Evolutionary conservation across 2,888 invertebrate species (phyloP), one percentile per base, ranked within the genome.

Genomic region (Desoria tigrina): DNA sequence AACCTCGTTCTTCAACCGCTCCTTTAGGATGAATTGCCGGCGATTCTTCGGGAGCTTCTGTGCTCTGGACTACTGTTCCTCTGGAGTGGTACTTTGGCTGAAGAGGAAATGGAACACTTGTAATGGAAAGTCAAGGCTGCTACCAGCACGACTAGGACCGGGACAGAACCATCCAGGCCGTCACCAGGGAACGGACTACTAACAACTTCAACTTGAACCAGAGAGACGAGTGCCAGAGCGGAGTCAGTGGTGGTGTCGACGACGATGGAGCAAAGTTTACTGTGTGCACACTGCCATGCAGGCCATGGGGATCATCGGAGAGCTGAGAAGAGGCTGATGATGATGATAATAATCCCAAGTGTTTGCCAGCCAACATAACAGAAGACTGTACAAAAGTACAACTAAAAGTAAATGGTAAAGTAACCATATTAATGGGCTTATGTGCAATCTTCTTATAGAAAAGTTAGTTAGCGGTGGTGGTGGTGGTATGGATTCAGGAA

Each of bases 221-320:
- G 58, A 58, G 58, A 58, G 45, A 27, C 42, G 58, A 57, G 55
- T 55, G 57, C 42, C 55, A 23, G 26, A 49, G 27, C 32, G 24
- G 26, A 51, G 51, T 14, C 42, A 42, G 57, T 57, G 42, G 51
- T 51, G 24, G 57, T 57, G 49, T 42, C 45, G 58, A 58, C 45
- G 27, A 45, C 45, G 58, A 58, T 58, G 27, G 58, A 69, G 65
- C 63, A 65, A 68, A 68, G 62, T 62, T 61, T 37, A 57, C 42
- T 57, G 42, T 57, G 58, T 58, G 42, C 42, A 57, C 55, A 55
- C 32, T 39, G 51, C 61, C 61, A 66, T 55, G 42, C 49, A 66
- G 58, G 64, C 68, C 63, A 65, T 59, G 68, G 69, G 68, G 65
- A 69, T 69, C 69, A 69, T 69, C 63, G 66, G 24, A 37, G 28